These are phyloP conservation scores for Sympetrum striolatum DNA, from an alignment of 2,888 invertebrate genomes.

Conservation along the genomic window DNA sequence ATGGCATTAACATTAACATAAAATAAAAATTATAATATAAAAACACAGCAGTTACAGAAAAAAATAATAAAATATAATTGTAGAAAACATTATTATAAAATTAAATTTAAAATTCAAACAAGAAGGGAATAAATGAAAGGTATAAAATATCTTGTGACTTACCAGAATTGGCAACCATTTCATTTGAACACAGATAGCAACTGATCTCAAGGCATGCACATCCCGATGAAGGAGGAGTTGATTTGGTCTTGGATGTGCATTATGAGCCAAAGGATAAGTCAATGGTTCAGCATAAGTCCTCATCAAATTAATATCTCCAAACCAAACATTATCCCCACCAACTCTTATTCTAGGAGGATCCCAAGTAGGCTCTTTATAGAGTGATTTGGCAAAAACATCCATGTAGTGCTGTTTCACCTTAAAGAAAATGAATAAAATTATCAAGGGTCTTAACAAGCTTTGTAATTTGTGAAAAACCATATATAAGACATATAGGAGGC, in stretches of 20 bases:
- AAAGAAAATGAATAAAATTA: conserved; percentile 42
- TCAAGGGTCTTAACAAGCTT: neutral
- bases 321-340: conserved; percentile 65
- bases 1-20: conserved; percentile 45
- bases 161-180: conserved; percentile 93
- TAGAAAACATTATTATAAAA: no score
- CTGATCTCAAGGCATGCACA: conserved; percentile 68
- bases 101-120: no score
- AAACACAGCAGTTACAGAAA: no score
- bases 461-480: neutral
- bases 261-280: conserved; percentile 14
- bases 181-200: conserved; percentile 87
- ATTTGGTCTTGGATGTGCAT: neutral
- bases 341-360: conserved; percentile 67
- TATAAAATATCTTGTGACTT: conserved; percentile 55
- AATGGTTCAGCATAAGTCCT: conserved; percentile 57
- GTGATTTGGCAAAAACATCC: conserved; percentile 59
- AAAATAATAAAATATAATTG: no score
- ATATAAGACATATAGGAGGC: no score
- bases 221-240: conserved; percentile 24
- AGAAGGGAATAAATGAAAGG: neutral
- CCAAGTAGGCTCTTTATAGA: conserved; percentile 62
- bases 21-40: neutral
- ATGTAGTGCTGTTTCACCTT: conserved; percentile 59
- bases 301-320: conserved; percentile 70